These are phyloP conservation scores for Gasterosteus nipponicus DNA, from an alignment of 2,113 vertebrate genomes.

Conservation along the genomic window DNA sequence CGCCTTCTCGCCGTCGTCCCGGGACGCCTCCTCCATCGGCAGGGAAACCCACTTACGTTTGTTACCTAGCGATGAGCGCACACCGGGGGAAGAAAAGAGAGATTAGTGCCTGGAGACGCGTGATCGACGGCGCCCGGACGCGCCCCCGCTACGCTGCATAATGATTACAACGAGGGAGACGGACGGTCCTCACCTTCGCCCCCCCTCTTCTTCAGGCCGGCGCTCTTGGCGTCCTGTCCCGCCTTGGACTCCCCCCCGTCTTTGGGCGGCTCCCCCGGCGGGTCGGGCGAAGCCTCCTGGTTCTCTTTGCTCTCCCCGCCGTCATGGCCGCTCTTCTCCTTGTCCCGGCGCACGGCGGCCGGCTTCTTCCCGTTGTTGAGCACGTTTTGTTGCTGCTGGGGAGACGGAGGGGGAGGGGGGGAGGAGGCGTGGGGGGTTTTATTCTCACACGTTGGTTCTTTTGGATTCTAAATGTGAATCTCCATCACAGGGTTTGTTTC, in stretches of 20 bases:
- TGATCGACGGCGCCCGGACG: no score
- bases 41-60: conserved; percentile 94
- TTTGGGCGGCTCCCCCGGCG: conserved; percentile 58
- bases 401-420: accelerated
- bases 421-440: background rate
- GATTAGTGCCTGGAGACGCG: no score
- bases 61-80: conserved; percentile 83
- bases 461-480: no score
- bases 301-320: conserved; percentile 90
- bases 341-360: conserved; percentile 82
- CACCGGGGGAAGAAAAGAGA: conserved; percentile 38
- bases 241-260: conserved; percentile 78
- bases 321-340: conserved; percentile 80
- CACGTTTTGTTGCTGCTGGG: conserved; percentile 83
- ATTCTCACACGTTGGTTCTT: background rate
- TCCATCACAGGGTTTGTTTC: no score
- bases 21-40: conserved; percentile 85
- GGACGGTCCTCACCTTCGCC: conserved; percentile 60
- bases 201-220: conserved; percentile 88
- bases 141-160: background rate
- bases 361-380: conserved; percentile 84
- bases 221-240: conserved; percentile 82
- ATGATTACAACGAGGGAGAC: background rate
- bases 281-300: conserved; percentile 80
- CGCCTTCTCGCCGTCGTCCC: conserved; percentile 82